Evolutionary conservation across 64 coral and sea anemone genomes (phyloP), one percentile per base, ranked within the genome.

Genomic region (Pocillopora verrucosa): DNA sequence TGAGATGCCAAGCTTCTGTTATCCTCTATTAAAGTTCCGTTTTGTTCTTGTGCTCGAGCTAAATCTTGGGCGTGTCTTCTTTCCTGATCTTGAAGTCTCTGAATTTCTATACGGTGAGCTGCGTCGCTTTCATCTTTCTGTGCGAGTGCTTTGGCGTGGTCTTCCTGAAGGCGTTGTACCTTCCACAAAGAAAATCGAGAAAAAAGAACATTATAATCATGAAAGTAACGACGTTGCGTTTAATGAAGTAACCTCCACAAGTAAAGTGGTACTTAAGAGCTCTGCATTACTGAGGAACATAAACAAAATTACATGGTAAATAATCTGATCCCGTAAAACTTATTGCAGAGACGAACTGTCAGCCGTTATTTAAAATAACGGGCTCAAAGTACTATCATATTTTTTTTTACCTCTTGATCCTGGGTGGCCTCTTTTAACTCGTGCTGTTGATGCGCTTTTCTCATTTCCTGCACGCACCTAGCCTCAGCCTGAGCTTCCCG

Each of bases 401-500:
- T 67, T 11, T 4, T 34, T 22, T 76, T 87, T 10, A 96, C 94
- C 69, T 92, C 94, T 3, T 94, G 93, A 87, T 95, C 94, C 60
- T 93, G 91, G 3, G 93, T 90, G 60, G 87, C 93, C 68, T 93
- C 78, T 82, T 95, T 99, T 9, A 95, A 60, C 58, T 92, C 83
- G 36, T 86, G 89, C 56, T 99, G 93, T 79, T 99, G 97, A 26
- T 95, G 88, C 17, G 74, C 87, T 38, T 87, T 92, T 19, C 97
- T 90, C 34, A 92, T 89, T 77, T 99, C 97, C 79, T 99, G 91
- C 3, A 99, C 88, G 34, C 94, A 99, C 59, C 86, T 89, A 9
- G 97, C 97, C 78, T 99, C 97, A 2, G 94, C 97, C 74, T 99
- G 93, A 12, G 97, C 97, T 79, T 99, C 97, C 12, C 97, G 91